These are phyloP conservation scores for Zaprionus ornatus DNA, from an alignment of 1,140 invertebrate species.

Conservation along the genomic window DNA sequence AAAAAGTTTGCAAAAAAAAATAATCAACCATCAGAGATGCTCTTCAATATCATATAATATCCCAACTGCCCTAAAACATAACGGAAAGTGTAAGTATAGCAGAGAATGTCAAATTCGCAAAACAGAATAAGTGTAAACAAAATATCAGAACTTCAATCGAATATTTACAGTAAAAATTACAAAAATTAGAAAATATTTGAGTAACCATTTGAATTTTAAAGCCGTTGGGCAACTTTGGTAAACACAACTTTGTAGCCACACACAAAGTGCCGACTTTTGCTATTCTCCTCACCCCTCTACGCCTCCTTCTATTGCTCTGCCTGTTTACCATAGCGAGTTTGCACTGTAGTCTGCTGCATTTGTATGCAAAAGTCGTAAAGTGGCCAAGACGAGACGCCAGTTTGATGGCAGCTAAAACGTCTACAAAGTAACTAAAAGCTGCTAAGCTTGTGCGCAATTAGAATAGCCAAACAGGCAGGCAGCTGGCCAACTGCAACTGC, in stretches of 20 bases:
- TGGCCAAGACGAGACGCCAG: conserved; percentile 41
- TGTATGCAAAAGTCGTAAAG: conserved; percentile 59
- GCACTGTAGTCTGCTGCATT: conserved; percentile 6
- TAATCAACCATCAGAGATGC: too few species aligned
- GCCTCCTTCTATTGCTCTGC: neutral
- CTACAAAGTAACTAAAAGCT: conserved; percentile 80
- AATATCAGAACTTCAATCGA: neutral
- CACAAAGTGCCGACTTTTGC: neutral
- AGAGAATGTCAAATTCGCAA: neutral
- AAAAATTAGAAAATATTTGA: neutral
- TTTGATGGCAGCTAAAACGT: conserved; percentile 74
- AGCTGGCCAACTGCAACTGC: conserved; percentile 25
- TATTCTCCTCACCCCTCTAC: neutral
- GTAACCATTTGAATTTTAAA: neutral
- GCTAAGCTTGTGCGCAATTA: conserved; percentile 81
- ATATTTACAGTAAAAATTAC: neutral
- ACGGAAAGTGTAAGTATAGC: neutral
- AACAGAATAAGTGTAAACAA: neutral
- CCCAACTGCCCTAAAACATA: neutral
- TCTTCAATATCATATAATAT: too few species aligned
- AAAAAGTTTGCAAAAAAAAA: too few species aligned
- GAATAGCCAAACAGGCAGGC: conserved; percentile 65
- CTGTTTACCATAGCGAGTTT: conserved; percentile 4
- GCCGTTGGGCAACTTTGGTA: neutral
- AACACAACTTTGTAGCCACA: neutral